phyloP scores from a whole-genome alignment of 2,888 invertebrate genomes.

The Chrysolina haemoptera region DNA sequence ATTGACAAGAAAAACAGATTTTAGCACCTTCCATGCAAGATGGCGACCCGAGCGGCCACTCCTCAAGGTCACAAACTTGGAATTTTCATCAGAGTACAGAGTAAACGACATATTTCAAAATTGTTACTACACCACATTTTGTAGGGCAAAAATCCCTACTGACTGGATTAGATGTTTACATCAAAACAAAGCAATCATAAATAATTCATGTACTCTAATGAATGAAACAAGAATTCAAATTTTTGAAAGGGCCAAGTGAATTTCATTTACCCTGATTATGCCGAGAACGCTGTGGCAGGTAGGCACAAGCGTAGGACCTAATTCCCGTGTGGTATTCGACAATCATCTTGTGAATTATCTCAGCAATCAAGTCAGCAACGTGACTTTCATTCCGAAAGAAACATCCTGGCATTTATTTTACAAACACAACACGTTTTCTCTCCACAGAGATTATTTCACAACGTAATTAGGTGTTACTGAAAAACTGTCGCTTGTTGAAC shows the following conservation, averaged over 20 bases:
- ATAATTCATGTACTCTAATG: constrained; percentile 5
- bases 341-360: constrained; percentile 43
- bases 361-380: constrained; percentile 38
- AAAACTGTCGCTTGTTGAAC: constrained; percentile 11
- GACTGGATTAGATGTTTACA: not conserved
- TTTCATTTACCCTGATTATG: constrained; percentile 7
- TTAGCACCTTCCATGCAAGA: too few species aligned
- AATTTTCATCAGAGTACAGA: too few species aligned
- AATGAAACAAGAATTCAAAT: constrained; percentile 1
- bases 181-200: not conserved
- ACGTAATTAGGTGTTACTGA: constrained; percentile 23
- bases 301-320: constrained; percentile 19
- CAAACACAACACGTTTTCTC: constrained; percentile 40
- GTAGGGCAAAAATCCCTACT: too few species aligned
- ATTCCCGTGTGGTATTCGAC: constrained; percentile 35
- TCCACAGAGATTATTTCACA: constrained; percentile 33
- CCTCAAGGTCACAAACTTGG: too few species aligned
- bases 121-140: too few species aligned
- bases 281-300: constrained; percentile 17
- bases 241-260: not conserved
- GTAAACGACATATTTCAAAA: too few species aligned
- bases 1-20: too few species aligned
- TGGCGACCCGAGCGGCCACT: too few species aligned
- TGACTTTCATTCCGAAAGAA: constrained; percentile 36
- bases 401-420: constrained; percentile 34